Evolutionary conservation across 2,113 vertebrate species (phyloP).

Genomic region (Heptranchias perlo): DNA sequence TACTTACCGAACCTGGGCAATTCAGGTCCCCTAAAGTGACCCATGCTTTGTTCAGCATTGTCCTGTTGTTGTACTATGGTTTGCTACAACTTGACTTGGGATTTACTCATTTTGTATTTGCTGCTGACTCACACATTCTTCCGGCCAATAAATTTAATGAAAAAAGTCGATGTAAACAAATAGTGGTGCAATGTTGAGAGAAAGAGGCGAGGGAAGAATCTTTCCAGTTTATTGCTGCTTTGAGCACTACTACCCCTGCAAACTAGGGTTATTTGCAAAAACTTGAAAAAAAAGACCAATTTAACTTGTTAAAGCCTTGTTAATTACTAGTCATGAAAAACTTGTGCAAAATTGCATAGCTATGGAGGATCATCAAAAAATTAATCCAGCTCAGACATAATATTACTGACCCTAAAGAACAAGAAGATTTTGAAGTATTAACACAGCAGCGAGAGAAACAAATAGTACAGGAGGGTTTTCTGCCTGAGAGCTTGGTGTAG

Average conservation of each 20-base stretch:
- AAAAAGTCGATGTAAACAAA: conserved; percentile 16
- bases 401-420: not conserved
- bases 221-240: not conserved
- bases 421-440: not conserved
- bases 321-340: not conserved
- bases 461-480: not conserved
- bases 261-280: not conserved
- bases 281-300: not conserved
- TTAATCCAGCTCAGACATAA: not conserved
- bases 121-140: not conserved
- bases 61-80: not conserved
- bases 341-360: not conserved
- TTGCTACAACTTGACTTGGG: not conserved
- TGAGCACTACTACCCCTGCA: not conserved
- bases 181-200: not conserved
- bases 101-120: not conserved
- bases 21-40: not conserved
- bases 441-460: not conserved
- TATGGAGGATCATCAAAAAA: not conserved
- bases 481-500: not conserved
- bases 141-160: conserved; percentile 6
- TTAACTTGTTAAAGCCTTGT: not conserved
- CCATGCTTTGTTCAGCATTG: not conserved
- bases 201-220: not conserved
- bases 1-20: not conserved